Evolutionary conservation across 2,113 vertebrate genomes (phyloP).

Genomic region (Circaetus cinerascens): DNA sequence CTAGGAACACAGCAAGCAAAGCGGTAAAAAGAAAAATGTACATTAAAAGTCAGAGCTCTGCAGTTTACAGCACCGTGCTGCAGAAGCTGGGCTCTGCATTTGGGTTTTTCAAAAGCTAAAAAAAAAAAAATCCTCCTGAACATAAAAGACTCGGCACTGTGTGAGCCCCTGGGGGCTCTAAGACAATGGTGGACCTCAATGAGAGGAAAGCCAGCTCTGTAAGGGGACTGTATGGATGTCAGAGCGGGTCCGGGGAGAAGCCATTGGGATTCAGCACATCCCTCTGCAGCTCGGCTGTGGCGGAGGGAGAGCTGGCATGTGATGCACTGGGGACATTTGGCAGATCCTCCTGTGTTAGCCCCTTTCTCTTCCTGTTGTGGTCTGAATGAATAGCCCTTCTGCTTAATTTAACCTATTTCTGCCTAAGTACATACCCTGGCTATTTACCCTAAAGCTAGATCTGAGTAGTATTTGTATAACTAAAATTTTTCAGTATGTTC

Average conservation of each 20-base stretch:
- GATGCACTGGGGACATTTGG: neutral
- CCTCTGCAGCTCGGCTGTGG: neutral
- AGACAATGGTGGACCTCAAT: neutral
- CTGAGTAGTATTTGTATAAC: neutral
- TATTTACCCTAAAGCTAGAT: neutral
- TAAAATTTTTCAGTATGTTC: neutral
- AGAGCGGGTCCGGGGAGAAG: neutral
- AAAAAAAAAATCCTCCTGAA: neutral
- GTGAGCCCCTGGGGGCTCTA: neutral
- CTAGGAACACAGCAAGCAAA: neutral
- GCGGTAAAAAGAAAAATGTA: neutral
- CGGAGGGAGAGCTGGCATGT: neutral
- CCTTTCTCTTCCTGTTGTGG: constrained; percentile 18
- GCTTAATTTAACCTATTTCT: constrained; percentile 30
- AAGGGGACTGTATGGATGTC: neutral
- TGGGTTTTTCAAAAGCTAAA: neutral
- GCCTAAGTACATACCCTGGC: neutral
- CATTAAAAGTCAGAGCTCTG: neutral
- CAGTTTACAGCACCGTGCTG: fast-evolving
- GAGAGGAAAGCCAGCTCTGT: neutral
- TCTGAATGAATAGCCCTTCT: constrained; percentile 28
- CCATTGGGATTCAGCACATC: neutral
- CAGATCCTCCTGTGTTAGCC: neutral
- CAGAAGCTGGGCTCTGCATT: neutral
- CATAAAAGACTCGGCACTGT: neutral